These are phyloP conservation scores for Drosophila simulans DNA, from an alignment of 1,140 invertebrate genomes.

Conservation along the genomic window DNA sequence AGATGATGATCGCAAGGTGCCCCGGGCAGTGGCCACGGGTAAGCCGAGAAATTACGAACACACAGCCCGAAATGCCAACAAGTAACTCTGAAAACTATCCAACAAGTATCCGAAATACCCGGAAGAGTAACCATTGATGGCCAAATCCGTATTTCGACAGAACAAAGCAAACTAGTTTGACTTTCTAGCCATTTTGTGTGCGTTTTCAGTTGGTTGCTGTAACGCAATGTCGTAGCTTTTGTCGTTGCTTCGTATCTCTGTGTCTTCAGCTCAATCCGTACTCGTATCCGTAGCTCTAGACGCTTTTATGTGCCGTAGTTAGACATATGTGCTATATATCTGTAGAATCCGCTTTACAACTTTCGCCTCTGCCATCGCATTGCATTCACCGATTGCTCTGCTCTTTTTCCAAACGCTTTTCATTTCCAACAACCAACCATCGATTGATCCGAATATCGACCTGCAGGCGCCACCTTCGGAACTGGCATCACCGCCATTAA, in stretches of 20 bases:
- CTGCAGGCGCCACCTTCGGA: conserved; percentile 94
- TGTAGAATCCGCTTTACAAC: conserved; percentile 9
- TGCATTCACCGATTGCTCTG: conserved; percentile 49
- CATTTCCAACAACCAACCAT: conserved; percentile 50
- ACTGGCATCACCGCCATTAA: conserved; percentile 99
- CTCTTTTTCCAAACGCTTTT: conserved; percentile 77
- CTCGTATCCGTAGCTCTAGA: not conserved
- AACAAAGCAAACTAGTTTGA: conserved; percentile 23
- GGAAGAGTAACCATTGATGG: conserved; percentile 8
- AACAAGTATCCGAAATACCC: conserved; percentile 8
- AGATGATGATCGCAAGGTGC: conserved; percentile 74
- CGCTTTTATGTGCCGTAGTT: conserved; percentile 7
- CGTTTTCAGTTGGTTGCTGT: conserved; percentile 10
- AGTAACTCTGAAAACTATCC: conserved; percentile 5
- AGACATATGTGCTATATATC: conserved; percentile 3
- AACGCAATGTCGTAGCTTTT: conserved; percentile 1
- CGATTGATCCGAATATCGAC: conserved; percentile 10
- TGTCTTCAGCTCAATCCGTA: conserved; percentile 9
- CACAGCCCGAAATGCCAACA: conserved; percentile 6
- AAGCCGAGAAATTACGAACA: conserved; percentile 48
- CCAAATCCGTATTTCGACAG: not conserved
- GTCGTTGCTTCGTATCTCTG: conserved; percentile 1
- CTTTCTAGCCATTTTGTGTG: conserved; percentile 7
- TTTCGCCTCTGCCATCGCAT: conserved; percentile 18
- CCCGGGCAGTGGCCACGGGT: conserved; percentile 67